Percentiles rank a stretch among this genome's conserved stretches.
Evolutionary conservation across 2,113 vertebrate genomes (phyloP).

Genomic region (Orcinus orca): DNA sequence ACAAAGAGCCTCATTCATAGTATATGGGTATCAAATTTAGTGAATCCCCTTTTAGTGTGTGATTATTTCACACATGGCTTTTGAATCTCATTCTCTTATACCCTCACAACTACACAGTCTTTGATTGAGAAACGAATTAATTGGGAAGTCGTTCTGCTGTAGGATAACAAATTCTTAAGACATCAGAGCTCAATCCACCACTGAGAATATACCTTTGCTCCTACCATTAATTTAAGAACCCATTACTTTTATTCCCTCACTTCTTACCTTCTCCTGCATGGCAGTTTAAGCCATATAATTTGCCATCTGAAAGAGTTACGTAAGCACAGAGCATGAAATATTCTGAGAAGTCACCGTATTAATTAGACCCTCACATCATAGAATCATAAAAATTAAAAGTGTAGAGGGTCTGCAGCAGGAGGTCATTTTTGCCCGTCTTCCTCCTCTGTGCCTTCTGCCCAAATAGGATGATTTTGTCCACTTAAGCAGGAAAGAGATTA

Average conservation of each 20-base stretch:
- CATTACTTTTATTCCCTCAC: neutral
- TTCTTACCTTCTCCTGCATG: neutral
- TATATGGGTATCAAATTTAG: neutral
- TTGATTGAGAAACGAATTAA: constrained; percentile 6
- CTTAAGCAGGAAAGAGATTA: constrained; percentile 77
- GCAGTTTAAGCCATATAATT: neutral
- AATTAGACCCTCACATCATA: constrained; percentile 16
- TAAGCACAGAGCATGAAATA: neutral
- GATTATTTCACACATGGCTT: neutral
- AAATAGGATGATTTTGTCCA: constrained; percentile 50
- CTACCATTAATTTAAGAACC: constrained; percentile 2
- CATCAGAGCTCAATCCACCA: neutral
- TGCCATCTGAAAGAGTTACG: neutral
- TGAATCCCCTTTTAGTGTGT: neutral
- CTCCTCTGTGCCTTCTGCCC: neutral
- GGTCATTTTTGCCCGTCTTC: constrained; percentile 35
- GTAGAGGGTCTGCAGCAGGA: constrained; percentile 9
- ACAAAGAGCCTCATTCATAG: neutral
- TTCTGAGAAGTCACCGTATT: neutral
- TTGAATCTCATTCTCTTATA: neutral
- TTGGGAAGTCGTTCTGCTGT: neutral
- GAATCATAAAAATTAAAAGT: constrained; percentile 41
- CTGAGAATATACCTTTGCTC: neutral
- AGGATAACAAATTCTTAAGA: neutral
- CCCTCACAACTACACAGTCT: neutral